Evolutionary conservation across 2,888 invertebrate species (phyloP).

Genomic region (Tachina lurida): DNA sequence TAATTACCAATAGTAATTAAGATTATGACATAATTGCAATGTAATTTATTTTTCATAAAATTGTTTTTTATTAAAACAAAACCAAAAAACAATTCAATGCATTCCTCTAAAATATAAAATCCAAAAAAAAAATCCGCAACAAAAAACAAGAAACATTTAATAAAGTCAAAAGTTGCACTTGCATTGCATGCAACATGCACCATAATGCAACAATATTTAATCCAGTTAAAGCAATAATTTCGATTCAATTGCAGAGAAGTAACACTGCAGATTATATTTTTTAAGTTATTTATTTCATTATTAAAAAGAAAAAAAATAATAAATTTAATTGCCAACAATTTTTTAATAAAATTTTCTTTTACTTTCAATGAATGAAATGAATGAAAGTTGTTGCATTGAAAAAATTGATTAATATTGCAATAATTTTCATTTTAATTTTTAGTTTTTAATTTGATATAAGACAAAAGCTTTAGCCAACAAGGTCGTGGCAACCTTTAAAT

Average conservation of each 20-base stretch:
- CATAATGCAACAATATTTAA: conserved; percentile 66
- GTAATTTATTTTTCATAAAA: conserved; percentile 17
- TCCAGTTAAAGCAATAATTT: conserved; percentile 43
- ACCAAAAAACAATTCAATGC: conserved; percentile 68
- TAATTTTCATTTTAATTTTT: conserved; percentile 12
- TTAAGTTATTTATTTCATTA: not conserved
- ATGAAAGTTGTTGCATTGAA: conserved; percentile 27
- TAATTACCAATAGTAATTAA: not conserved
- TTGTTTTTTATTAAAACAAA: conserved; percentile 40
- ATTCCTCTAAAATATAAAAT: not conserved
- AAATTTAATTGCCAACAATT: not conserved
- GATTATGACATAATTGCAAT: conserved; percentile 36
- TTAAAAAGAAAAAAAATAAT: not conserved
- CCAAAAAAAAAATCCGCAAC: not conserved
- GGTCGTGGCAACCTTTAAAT: conserved; percentile 48
- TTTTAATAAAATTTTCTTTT: conserved; percentile 12
- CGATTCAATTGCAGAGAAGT: conserved; percentile 44
- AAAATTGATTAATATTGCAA: not conserved
- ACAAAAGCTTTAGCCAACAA: conserved; percentile 19
- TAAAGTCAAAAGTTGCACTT: conserved; percentile 65
- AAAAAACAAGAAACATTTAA: conserved; percentile 47
- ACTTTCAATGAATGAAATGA: conserved; percentile 47
- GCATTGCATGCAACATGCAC: conserved; percentile 79
- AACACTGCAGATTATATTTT: not conserved
- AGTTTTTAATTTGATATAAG: conserved; percentile 4